Evolutionary conservation across 2,113 vertebrate genomes (phyloP), one percentile per base, ranked within the genome.

Genomic region (Pantherophis guttatus): DNA sequence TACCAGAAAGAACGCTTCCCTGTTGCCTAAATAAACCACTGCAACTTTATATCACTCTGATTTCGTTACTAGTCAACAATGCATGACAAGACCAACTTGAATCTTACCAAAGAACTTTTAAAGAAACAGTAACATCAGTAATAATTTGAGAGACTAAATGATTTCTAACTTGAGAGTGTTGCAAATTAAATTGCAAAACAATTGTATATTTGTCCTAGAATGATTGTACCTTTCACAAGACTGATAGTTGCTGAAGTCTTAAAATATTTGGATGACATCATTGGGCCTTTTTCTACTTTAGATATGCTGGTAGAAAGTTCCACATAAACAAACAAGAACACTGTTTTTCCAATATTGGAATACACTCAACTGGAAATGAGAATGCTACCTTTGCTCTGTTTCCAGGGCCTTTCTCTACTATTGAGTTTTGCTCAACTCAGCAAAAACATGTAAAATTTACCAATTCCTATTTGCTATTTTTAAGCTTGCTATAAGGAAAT

Each of bases 61-160:
- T 65, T 86, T 70, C 24, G 44, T 39, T 92, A 92, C 33, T 54
- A 87, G 39, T 90, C 89, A 92, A 94, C 58, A 75, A 33, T 92
- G 57, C 58, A 65, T 92, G 88, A 92, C 87, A 94, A 88, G 48
- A 44, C 33, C 48, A 52, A 75, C n/a, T 54, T 57, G 53, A 94
- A 48, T 50, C 26, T 0, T 0, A 65, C 93, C 15, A 70, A 70
- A 55, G 57, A 88, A 91, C 91, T 52, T 62, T 94, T 62, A 88
- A 95, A 86, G 52, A 50, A 86, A 91, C 57, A 85, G 26, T 89
- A 53, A 44, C 70, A 50, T n/a, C 44, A 24, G 8, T 81, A 53
- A n/a, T 75, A 70, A 92, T 70, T 26, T 88, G n/a, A 53, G 52
- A 58, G 12, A 55, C 1, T 54, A 26, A 23, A 89, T 29, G 17